These are phyloP conservation scores for Dendrophyllia cribrosa DNA, from an alignment of 64 coral and sea anemone genomes.

Conservation along the genomic window DNA sequence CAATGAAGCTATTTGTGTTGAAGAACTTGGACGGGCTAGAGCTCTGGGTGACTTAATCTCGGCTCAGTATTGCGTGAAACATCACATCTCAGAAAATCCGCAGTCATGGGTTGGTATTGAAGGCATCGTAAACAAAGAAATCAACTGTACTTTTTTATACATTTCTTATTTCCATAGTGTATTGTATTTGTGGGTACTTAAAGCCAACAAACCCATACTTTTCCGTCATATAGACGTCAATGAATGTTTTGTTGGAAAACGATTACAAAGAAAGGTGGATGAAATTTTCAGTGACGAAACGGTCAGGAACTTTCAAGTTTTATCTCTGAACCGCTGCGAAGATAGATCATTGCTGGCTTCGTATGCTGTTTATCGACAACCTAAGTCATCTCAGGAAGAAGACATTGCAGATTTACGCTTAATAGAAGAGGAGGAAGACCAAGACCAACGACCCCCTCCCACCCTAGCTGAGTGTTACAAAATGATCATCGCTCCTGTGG, in stretches of 20 bases:
- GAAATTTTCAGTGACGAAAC: background rate
- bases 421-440: background rate
- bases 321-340: too few relatives aligned
- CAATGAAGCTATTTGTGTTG: background rate
- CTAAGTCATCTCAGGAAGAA: too few relatives aligned
- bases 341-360: too few relatives aligned
- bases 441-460: background rate
- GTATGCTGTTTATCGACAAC: too few relatives aligned
- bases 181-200: background rate
- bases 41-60: background rate
- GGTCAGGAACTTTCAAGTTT: too few relatives aligned
- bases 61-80: background rate
- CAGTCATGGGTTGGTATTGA: background rate
- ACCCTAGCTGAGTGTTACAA: background rate
- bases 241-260: background rate
- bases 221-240: background rate
- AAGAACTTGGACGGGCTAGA: background rate
- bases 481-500: background rate
- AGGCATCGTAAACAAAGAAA: background rate
- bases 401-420: too few relatives aligned
- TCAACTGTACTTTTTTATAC: background rate
- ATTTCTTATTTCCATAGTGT: background rate
- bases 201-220: background rate
- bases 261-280: background rate
- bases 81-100: background rate